Evolutionary conservation across 1,140 invertebrate genomes (phyloP).

Genomic region (Caenorhabditis tropicalis): DNA sequence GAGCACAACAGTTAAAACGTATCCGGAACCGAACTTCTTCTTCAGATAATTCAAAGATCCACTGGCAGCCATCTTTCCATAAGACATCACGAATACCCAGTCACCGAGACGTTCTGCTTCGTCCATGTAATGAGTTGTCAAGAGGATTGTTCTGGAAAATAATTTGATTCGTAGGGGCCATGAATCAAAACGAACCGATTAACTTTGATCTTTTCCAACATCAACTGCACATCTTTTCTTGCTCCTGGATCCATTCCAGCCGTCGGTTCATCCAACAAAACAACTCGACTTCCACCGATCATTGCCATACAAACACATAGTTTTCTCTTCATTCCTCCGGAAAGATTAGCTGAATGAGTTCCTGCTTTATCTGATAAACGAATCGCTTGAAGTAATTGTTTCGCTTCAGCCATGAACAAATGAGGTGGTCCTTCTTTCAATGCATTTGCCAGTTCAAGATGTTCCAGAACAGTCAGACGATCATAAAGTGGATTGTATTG

Average conservation of each 20-base stretch:
- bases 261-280: constrained; percentile 90
- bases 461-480: constrained; percentile 52
- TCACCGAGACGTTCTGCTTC: constrained; percentile 79
- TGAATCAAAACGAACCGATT: not conserved
- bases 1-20: not conserved
- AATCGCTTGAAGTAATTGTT: constrained; percentile 41
- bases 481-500: constrained; percentile 54
- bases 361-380: constrained; percentile 49
- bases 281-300: constrained; percentile 74
- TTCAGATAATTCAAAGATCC: constrained; percentile 79
- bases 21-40: constrained; percentile 74
- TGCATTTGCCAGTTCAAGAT: constrained; percentile 51
- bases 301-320: constrained; percentile 78
- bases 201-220: not conserved
- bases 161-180: not conserved
- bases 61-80: constrained; percentile 75
- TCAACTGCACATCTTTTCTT: constrained; percentile 73
- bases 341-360: constrained; percentile 73
- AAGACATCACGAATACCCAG: constrained; percentile 78
- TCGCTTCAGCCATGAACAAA: constrained; percentile 27
- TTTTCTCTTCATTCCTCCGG: constrained; percentile 85
- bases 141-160: constrained; percentile 76
- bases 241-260: constrained; percentile 89
- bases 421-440: constrained; percentile 35
- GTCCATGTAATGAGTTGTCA: constrained; percentile 79